phyloP scores from a whole-genome alignment of 2,113 vertebrate genomes.

The Stegastes partitus region DNA sequence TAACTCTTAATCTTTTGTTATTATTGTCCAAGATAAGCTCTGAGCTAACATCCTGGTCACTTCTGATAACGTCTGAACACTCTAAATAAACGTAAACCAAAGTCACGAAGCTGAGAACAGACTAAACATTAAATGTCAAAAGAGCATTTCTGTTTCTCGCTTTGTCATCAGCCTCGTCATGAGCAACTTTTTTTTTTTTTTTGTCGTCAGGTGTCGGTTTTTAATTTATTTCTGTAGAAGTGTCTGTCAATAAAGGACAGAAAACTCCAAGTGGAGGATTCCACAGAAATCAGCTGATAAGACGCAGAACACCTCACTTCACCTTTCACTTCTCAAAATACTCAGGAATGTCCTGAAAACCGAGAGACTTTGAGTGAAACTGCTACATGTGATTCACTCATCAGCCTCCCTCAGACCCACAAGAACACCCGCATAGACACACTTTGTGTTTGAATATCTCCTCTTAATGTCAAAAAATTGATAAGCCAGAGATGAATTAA shows the following conservation, averaged over 20 bases:
- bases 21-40: too few species aligned
- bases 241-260: constrained; percentile 15
- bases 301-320: constrained; percentile 33
- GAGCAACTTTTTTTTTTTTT: neutral
- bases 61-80: too few species aligned
- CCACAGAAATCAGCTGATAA: constrained; percentile 66
- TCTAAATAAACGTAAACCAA: too few species aligned
- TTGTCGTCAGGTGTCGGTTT: neutral
- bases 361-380: constrained; percentile 55
- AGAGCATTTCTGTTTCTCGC: neutral
- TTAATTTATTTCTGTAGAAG: constrained; percentile 6
- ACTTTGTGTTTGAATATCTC: neutral
- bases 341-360: constrained; percentile 53
- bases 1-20: too few species aligned
- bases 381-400: constrained; percentile 21
- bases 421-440: constrained; percentile 7
- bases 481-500: neutral
- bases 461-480: neutral
- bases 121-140: too few species aligned
- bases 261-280: constrained; percentile 46
- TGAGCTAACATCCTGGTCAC: too few species aligned
- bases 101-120: too few species aligned
- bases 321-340: constrained; percentile 66
- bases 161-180: neutral
- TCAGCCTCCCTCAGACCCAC: neutral